Evolutionary conservation across 2,113 vertebrate species (phyloP), one percentile per base, ranked within the genome.

Genomic region (Balaeniceps rex): DNA sequence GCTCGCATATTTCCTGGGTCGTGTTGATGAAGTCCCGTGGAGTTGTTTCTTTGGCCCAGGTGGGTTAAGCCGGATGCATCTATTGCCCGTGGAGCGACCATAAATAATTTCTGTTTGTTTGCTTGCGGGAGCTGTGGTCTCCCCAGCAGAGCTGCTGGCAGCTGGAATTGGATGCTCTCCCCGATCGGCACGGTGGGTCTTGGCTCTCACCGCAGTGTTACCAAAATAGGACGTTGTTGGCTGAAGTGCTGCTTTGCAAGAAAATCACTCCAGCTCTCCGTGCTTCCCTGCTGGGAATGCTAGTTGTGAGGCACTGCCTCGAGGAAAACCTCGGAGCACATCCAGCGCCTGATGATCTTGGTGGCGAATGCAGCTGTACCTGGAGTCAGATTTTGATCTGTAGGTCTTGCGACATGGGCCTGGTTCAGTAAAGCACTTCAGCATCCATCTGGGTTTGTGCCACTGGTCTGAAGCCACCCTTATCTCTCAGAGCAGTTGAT

Each of bases 141-240:
- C 49, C 46, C 61, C 18, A 1, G 52, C 42, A 24, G 82, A 57
- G 61, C 47, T 5, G 34, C 33, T 10, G 70, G 66, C 57, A 15
- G 57, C 46, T 88, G 88, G 80, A 85, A 25, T 34, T 29, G 26
- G 69, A 31, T 31, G 66, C 28, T 12, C 9, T 33, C 55, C 55
- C 25, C 0, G 21, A 16, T 21, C 1, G 5, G 38, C 1, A 1
- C 3, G 4, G 7, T 14, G 34, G 36, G 19, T 78, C 55, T 17
- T 38, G 68, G 52, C 31, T 52, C 44, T 14, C n/a, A 19, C 16
- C 66, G 6, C 9, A 9, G 14, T 3, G 58, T n/a, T 28, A 28
- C 36, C 18, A 18, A 36, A 86, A 7, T 1, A 46, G 10, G 40
- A 13, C 6, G 1, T 10, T 24, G 9, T 5, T 19, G 82, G 49